Base-by-base conservation (phyloP, 1,140 invertebrate species). In the Hyphantria cunea region DNA sequence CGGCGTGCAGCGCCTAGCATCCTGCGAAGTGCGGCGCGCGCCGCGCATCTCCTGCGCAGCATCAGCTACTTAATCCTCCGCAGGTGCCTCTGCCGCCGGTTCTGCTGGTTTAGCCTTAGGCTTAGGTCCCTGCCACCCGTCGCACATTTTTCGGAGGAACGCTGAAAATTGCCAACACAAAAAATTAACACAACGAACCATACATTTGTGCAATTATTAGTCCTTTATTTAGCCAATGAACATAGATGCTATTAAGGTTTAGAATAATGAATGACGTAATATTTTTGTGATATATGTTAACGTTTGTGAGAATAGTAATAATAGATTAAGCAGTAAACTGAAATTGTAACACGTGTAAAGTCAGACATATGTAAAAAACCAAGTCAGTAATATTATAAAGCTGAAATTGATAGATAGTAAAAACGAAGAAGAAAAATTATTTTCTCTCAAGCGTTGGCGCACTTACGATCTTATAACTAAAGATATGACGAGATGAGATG, bases 91-190 rank as follows among this genome's bases (percentile, higher is more conserved):
- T 72, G n/a, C 50, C 72, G 86, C 90, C 68, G 78, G 82, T 73
- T 64, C 78, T 32, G 76, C 66, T 56, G 76, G 74, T 45, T 68
- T 68, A 41, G 78, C 78, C 82, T 66, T 68, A 61, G 68, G 58
- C 61, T 75, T 76, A 65, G 67, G 66, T 51, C 78, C 77, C 78
- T 74, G 68, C 78, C 88, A 91, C 68, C 92, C 93, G 51, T 94
- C 94, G 88, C 94, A 94, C 92, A 95, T 92, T 92, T 91, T 93
- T 91, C 92, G 92, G 80, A 95, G 94, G 92, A 95, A 95, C 92
- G 93, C 94, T 95, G 89, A 10, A 91, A 91, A 83, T 11, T 51
- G 17, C 17, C 17, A 25, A 25, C 2, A 25, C 17, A 25, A 25
- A 25, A 25, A 25, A 25, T 25, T 25, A 25, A 25, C 1, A 3